Conservation (phyloP, 2,113 vertebrate species). For the Lepisosteus oculatus region DNA sequence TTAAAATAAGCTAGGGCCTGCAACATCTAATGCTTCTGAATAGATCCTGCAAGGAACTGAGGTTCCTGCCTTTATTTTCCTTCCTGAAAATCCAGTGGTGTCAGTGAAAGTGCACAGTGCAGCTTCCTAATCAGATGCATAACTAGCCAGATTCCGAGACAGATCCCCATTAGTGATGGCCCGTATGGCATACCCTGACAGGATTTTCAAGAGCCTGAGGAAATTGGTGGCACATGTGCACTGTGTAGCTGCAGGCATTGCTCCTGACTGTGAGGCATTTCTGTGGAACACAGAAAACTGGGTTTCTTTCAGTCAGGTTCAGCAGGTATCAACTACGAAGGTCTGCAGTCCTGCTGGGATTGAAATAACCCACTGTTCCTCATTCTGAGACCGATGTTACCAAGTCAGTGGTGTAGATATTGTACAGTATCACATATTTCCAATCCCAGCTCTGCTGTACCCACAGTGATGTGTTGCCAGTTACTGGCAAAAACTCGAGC, state of each 20-base stretch:
- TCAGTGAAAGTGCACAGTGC: too few relatives aligned
- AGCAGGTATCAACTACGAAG: background rate
- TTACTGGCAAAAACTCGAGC: background rate
- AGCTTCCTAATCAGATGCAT: too few relatives aligned
- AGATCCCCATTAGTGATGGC: background rate
- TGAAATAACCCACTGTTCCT: background rate
- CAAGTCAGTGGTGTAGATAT: background rate
- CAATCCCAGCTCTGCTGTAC: too few relatives aligned
- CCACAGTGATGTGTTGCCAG: background rate
- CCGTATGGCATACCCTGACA: background rate
- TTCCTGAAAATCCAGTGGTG: too few relatives aligned
- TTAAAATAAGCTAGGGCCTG: too few relatives aligned
- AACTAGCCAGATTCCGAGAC: too few relatives aligned
- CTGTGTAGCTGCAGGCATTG: background rate
- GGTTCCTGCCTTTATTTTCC: too few relatives aligned
- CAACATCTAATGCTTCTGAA: too few relatives aligned
- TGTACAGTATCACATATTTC: background rate
- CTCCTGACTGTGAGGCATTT: background rate
- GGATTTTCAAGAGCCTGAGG: background rate
- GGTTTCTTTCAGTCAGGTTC: background rate
- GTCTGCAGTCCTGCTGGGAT: background rate
- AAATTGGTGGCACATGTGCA: background rate
- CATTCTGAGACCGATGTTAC: background rate
- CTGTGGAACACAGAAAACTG: background rate
- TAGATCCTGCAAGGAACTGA: too few relatives aligned